Evolutionary conservation across 2,113 vertebrate genomes (phyloP).

Genomic region (Ploceus nigricollis): DNA sequence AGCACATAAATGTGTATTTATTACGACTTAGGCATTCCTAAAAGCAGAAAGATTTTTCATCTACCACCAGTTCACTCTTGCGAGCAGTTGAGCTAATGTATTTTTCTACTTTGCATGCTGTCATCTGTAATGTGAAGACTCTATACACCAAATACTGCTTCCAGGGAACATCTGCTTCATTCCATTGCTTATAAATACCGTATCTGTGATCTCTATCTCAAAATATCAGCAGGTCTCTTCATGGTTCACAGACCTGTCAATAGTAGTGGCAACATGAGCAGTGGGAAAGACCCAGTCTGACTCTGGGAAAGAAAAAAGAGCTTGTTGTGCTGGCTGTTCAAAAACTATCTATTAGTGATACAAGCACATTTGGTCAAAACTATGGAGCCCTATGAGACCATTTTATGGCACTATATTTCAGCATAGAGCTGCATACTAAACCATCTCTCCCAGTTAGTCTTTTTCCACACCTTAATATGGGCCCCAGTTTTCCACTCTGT

Average conservation of each 20-base stretch:
- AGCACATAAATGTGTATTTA: neutral
- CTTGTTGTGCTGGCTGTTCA: neutral
- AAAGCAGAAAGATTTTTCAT: neutral
- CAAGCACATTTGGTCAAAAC: neutral
- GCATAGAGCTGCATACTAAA: neutral
- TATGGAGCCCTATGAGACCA: neutral
- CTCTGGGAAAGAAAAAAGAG: neutral
- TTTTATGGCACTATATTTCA: neutral
- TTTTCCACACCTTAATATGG: constrained; percentile 9
- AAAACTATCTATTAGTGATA: neutral
- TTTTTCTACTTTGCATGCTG: neutral
- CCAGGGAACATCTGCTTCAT: neutral
- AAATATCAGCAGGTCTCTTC: neutral
- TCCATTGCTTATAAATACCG: neutral
- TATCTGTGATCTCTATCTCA: neutral
- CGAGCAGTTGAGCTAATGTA: neutral
- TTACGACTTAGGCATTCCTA: neutral
- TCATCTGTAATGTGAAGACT: neutral
- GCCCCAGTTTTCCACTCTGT: constrained; percentile 11
- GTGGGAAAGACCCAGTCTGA: neutral
- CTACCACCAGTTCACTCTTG: neutral
- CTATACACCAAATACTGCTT: neutral
- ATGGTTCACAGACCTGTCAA: neutral
- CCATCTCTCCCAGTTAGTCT: constrained; percentile 21
- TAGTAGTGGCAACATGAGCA: neutral